Base-by-base conservation (phyloP, 2,888 invertebrate genomes). In the Subacronicta megacephala region DNA sequence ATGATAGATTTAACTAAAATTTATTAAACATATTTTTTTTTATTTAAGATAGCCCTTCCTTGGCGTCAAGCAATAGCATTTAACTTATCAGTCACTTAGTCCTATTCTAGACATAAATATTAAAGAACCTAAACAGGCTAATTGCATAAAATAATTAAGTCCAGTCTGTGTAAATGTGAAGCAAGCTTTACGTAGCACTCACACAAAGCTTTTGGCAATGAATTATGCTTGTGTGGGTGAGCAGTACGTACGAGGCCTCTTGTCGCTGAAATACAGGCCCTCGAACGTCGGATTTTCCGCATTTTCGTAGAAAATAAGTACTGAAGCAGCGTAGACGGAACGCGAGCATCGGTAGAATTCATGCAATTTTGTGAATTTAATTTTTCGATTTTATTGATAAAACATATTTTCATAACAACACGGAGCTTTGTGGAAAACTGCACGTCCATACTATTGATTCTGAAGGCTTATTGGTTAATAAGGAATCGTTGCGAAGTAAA, bases 301-400 rank as follows among this genome's bases (percentile, higher is more conserved):
- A 72, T 43, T 54, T 62, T 50, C 64, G 59, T 57, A 66, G 72
- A 74, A 85, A 84, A 85, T 81, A 77, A 80, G 73, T 77, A 69
- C 66, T 52, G 75, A 66, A 73, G 50, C 45, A 73, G 50, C 45
- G 49, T 31, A 7, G 5, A 26, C 41, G 66, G 57, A 57, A 53
- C 38, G 50, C 42, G 20, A 40, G 51, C 72, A 64, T 69, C 45
- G 61, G 53, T 56, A 51, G 42, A 65, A 69, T 77, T 69, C 63
- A 62, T 68, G 55, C 54, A 50, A 73, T 70, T 53, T 56, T 51
- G 35, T 44, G 56, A 50, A 41, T 52, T 64, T 63, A 31, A 49
- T 26, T 36, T n/a, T n/a, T n/a, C n/a, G n/a, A 29, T 29, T 38
- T 55, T 52, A 57, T 54, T 51, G 36, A 9, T 3, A 33, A 36